Base-by-base conservation (phyloP, 2,797 vertebrate species). In the Xenopus petersii region DNA sequence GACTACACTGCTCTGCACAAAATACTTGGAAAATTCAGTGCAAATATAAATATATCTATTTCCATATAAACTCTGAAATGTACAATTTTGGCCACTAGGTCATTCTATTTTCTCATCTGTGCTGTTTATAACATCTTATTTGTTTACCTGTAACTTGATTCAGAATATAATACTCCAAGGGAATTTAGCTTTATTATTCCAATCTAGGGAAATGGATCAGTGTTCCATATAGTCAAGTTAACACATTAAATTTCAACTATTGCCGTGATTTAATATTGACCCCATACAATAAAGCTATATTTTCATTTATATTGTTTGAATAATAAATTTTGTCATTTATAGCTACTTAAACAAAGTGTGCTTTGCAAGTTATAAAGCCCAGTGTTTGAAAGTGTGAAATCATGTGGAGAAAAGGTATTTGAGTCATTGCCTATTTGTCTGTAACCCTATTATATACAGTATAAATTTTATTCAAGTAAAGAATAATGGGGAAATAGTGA, bases 181-280 rank as follows among this genome's bases (percentile, higher is more conserved):
- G 76, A 79, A 74, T 74, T 79, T 70, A 79, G 71, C 72, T 79
- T 74, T 79, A 79, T 79, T 65, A 66, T 60, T 74, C 74, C 76
- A 74, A 74, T 79, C 71, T 74, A 70, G 71, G 62, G 67, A 64
- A 74, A 73, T 70, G 61, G 70, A 74, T 73, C 64, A 69, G 49
- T 66, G 71, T 74, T 70, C 71, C 70, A 66, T 74, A 71, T 74
- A 61, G 51, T 79, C 76, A 67, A 70, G 76, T 79, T 79, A 74
- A 79, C 17, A 56, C 71, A 79, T 79, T 74, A 79, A 70, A 74
- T 74, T 65, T 74, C 74, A 79, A 79, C 51, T 55, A 74, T 70
- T 12, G 24, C 71, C 55, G 61, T 79, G 71, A 79, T 79, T 79
- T 74, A 67, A 74, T 79, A 79, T 79, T 74, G 76, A 79, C 71